These are phyloP conservation scores for Hyppa rectilinea DNA, from an alignment of 2,888 invertebrate genomes.

Conservation along the genomic window DNA sequence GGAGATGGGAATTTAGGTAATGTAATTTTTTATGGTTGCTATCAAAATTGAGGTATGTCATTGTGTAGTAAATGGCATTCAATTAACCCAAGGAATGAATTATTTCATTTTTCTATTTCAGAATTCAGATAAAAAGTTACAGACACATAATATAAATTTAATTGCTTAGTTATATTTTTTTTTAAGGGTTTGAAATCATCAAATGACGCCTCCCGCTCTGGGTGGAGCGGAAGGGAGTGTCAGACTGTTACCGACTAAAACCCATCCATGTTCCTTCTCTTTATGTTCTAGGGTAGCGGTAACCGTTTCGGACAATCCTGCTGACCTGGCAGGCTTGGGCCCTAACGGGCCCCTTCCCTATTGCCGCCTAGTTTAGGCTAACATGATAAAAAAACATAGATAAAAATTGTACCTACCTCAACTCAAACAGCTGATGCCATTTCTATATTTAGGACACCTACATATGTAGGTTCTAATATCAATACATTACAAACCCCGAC, in stretches of 20 bases:
- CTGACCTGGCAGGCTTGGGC: no score
- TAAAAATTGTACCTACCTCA: not conserved
- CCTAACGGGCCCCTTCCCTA: no score
- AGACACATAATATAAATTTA: not conserved
- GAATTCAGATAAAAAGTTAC: not conserved
- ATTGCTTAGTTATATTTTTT: no score
- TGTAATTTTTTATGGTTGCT: constrained; percentile 9
- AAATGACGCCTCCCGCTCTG: no score
- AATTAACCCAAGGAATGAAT: not conserved
- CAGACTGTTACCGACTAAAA: no score
- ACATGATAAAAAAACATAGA: no score
- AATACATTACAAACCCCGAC: not conserved
- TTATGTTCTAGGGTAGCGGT: no score
- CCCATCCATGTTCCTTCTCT: no score
- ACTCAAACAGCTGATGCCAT: not conserved
- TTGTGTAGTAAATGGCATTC: not conserved
- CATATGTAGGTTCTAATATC: constrained; percentile 26
- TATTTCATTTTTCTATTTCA: not conserved
- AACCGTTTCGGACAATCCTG: no score
- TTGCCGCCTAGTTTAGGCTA: no score
- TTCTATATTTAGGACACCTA: not conserved
- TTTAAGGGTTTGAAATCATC: no score
- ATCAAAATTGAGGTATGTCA: constrained; percentile 15
- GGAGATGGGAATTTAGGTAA: constrained; percentile 10
- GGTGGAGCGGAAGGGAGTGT: no score